phyloP scores from a whole-genome alignment of 2,888 invertebrate species.

The Ganaspis brasiliensis region DNA sequence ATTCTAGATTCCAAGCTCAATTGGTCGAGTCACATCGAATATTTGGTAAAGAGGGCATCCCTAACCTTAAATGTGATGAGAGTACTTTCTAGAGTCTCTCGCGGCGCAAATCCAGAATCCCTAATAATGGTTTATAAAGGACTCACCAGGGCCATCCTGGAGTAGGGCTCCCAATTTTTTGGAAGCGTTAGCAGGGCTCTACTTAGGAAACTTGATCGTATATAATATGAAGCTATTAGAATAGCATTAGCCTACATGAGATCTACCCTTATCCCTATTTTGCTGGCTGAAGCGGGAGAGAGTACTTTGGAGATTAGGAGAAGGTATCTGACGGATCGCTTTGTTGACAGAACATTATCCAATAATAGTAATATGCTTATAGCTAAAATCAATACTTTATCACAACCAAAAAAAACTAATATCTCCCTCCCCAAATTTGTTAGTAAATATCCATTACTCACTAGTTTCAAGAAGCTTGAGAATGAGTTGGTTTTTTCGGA shows the following conservation, averaged over 20 bases:
- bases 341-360: too few species aligned
- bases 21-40: not conserved
- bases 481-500: too few species aligned
- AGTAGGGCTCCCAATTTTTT: conserved; percentile 10
- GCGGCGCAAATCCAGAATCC: conserved; percentile 30
- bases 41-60: not conserved
- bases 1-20: conserved; percentile 11
- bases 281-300: too few species aligned
- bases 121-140: conserved; percentile 23
- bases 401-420: too few species aligned
- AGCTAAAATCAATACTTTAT: too few species aligned
- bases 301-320: too few species aligned
- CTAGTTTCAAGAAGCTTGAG: too few species aligned
- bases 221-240: not conserved
- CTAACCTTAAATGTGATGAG: not conserved
- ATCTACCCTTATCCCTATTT: too few species aligned
- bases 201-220: not conserved
- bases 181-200: not conserved
- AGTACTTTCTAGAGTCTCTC: not conserved
- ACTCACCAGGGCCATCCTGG: conserved; percentile 14
- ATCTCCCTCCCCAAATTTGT: too few species aligned
- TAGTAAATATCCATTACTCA: too few species aligned
- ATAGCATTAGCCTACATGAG: not conserved
- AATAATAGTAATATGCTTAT: too few species aligned
- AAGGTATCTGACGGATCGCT: too few species aligned